Percentiles rank a stretch among this genome's conserved stretches.
Conservation (phyloP, 2,797 vertebrate species). For the Coracias cyanogaster region DNA sequence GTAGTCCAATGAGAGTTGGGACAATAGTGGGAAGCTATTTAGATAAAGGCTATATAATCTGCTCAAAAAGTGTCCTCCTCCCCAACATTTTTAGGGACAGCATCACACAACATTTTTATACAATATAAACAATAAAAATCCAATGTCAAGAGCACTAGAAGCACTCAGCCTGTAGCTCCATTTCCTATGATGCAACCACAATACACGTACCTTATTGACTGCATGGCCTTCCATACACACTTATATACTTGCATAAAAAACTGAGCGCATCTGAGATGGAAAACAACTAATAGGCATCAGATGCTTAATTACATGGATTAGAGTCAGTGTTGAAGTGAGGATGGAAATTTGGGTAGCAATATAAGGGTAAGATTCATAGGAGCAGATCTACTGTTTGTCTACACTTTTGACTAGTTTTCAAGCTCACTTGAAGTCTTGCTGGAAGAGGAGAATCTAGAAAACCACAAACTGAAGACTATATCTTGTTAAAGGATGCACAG, state of each 20-base stretch:
- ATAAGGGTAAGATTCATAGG: neutral
- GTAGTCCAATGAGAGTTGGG: neutral
- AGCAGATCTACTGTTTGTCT: neutral
- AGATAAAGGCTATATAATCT: neutral
- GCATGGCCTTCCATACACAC: fast-evolving
- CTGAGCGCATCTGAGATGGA: neutral
- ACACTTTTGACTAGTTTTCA: neutral
- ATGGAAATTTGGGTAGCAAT: neutral
- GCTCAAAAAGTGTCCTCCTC: neutral
- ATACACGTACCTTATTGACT: neutral
- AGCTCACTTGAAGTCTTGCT: neutral
- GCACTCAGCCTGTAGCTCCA: neutral
- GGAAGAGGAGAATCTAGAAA: neutral
- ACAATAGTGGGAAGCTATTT: neutral
- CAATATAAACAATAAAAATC: neutral
- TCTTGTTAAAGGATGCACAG: neutral
- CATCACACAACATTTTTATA: neutral
- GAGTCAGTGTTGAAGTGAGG: neutral
- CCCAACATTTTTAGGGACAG: neutral
- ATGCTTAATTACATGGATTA: neutral
- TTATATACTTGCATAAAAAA: neutral
- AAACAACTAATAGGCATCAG: neutral
- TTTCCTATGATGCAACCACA: neutral
- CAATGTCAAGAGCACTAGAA: neutral
- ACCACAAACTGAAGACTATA: fast-evolving